Base-by-base conservation (phyloP, 2,797 vertebrate genomes). In the Psittacula echo region DNA sequence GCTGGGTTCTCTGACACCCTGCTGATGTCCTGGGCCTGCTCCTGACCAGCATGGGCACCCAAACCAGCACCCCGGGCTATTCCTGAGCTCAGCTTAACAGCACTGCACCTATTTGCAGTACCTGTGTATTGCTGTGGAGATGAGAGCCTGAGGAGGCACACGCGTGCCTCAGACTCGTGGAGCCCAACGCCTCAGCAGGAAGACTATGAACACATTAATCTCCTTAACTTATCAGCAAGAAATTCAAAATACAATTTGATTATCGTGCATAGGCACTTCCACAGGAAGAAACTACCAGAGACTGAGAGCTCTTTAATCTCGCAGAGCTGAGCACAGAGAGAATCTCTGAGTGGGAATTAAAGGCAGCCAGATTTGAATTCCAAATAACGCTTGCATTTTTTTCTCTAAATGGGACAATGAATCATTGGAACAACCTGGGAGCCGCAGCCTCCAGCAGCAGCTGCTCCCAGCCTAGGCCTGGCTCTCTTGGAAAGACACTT, bases 171-270 rank as follows among this genome's bases (percentile, higher is more conserved):
- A 61, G 39, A 4, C 32, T 56, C 0, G 0, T 10, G 29, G 82
- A 90, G 83, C 73, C 45, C 68, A 93, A 83, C 1, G 48, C 65
- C 60, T 48, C 5, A 0, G 71, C 77, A 56, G 5, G 67, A 66
- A 34, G 80, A 20, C 65, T 24, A 37, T 0, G 53, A 39, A 53
- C 78, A 85, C 68, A 90, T 95, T 75, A 44, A 94, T 92, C 67
- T 82, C 88, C 54, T 64, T 77, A 89, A 76, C 24, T 78, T 80
- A 83, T 29, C 92, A 89, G 79, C 87, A 83, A 91, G 89, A 77
- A 87, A 93, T 37, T 80, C 84, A 54, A 58, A 71, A 81, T 70
- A 80, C 83, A 92, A 94, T 87, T 95, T 89, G 87, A 91, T 94
- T 86, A 66, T 15, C 50, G 61, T 29, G 79, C 74, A 85, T 85